Conservation (phyloP, 2,113 vertebrate species). For the Myotis yumanensis region DNA sequence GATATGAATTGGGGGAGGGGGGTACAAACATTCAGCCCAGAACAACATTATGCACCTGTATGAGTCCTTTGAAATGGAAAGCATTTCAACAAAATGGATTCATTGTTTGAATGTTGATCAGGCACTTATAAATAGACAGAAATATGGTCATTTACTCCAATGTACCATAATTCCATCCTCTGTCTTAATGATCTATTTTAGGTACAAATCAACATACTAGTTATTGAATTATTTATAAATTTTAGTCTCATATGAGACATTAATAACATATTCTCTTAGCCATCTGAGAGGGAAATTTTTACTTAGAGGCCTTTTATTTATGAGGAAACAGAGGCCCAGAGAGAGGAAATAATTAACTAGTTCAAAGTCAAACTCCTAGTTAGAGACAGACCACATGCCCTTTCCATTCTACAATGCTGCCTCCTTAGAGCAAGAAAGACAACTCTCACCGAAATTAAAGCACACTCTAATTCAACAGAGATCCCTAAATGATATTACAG, state of each 20-base stretch:
- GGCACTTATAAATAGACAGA: constrained; percentile 30
- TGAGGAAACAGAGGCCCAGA: not conserved
- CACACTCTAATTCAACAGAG: not conserved
- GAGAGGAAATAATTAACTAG: not conserved
- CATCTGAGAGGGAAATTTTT: not conserved
- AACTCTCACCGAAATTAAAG: not conserved
- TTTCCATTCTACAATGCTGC: not conserved
- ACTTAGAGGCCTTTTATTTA: not conserved
- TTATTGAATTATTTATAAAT: not conserved
- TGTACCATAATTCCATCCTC: not conserved
- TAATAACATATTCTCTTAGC: not conserved
- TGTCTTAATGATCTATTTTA: not conserved
- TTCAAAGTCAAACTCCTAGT: not conserved
- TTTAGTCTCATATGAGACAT: constrained; percentile 3
- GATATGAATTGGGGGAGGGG: not conserved
- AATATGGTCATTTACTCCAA: not conserved
- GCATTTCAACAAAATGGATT: constrained; percentile 15
- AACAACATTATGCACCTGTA: not conserved
- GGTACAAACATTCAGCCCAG: not conserved
- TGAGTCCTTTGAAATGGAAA: not conserved
- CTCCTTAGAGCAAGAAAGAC: not conserved
- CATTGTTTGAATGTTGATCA: not conserved
- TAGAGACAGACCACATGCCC: not conserved
- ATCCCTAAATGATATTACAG: not conserved
- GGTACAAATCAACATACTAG: not conserved